A percentile compares a stretch with the other conserved stretches of the same genome.
phyloP scores from a whole-genome alignment of 2,888 invertebrate genomes.

The Bellardia pandia region DNA sequence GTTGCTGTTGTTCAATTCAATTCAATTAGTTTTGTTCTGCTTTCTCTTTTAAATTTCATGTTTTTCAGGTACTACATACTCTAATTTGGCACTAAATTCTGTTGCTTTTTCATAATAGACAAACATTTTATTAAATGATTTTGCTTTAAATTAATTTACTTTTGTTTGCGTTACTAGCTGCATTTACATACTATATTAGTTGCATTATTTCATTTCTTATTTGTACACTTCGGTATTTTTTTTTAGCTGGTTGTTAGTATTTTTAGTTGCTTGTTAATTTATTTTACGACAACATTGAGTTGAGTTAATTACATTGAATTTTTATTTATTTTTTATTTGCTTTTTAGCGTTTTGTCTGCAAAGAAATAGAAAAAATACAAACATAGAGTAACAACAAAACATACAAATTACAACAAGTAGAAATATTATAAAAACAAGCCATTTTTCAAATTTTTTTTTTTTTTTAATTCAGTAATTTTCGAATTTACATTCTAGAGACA shows the following conservation, averaged over 20 bases:
- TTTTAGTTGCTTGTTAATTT: slow-evolving; percentile 67
- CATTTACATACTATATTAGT: slow-evolving; percentile 31
- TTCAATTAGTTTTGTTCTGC: slow-evolving; percentile 15
- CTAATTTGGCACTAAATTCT: slow-evolving; percentile 70
- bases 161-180: slow-evolving; percentile 29
- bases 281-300: slow-evolving; percentile 58
- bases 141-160: background rate
- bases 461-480: slow-evolving; percentile 23
- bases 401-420: slow-evolving; percentile 14
- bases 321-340: slow-evolving; percentile 38
- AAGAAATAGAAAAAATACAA: slow-evolving; percentile 63
- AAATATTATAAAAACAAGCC: slow-evolving; percentile 45
- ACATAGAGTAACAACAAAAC: slow-evolving; percentile 26
- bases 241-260: slow-evolving; percentile 59
- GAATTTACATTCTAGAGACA: background rate
- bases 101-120: slow-evolving; percentile 47
- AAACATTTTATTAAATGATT: slow-evolving; percentile 59
- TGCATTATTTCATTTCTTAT: slow-evolving; percentile 32
- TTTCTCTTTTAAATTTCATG: slow-evolving; percentile 47
- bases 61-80: slow-evolving; percentile 68
- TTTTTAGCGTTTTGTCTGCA: slow-evolving; percentile 69
- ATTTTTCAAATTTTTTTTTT: background rate
- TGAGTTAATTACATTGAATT: slow-evolving; percentile 69
- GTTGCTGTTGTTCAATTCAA: background rate
- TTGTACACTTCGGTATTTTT: slow-evolving; percentile 43